Evolutionary conservation across 1,140 invertebrate species (phyloP), one percentile per base, ranked within the genome.

Genomic region (Coelopa frigida): DNA sequence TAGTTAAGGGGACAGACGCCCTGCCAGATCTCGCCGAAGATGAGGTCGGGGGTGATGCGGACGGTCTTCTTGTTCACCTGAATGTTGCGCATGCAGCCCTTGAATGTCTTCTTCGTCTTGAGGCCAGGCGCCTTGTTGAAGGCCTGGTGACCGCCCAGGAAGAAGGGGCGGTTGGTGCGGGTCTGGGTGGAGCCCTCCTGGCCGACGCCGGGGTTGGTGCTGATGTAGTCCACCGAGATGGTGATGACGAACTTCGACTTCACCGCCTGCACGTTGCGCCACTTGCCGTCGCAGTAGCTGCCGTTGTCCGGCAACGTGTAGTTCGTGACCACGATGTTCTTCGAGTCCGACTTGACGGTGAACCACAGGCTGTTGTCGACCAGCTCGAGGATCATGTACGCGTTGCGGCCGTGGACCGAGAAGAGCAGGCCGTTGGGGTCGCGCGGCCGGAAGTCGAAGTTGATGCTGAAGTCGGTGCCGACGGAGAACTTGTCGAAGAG

Each of bases 281-380:
- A 98, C 22, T 89, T 75, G 24, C 94, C 94, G 73, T 98, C 91
- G 66, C 94, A 98, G 21, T 92, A 76, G 22, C 79, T 78, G 61
- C 84, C 80, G 23, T 81, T 76, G n/a, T 78, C 73, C 15, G 76
- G 73, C 4, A 88, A 79, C 17, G 75, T 78, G 62, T 83, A 93
- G 1, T 73, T 78, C 2, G 89, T 80, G 4, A 47, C 35, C 3
- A 79, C 78, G 50, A 93, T 85, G 1, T 81, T 78, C 5, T 89
- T 90, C 44, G 78, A 80, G 14, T 88, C 87, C 61, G 92, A 92
- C 47, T 94, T 88, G 0, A 94, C 85, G 3, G 79, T 81, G 32
- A 94, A 84, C 43, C 81, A 79, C 0, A 95, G 73, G 44, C 77
- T 78, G 45, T 93, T 92, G 58, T 97, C 82, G 2, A 89, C 71